These are phyloP conservation scores for Holothuria leucospilota DNA, from an alignment of 53 echinoderm and acorn worm genomes.

Conservation along the genomic window DNA sequence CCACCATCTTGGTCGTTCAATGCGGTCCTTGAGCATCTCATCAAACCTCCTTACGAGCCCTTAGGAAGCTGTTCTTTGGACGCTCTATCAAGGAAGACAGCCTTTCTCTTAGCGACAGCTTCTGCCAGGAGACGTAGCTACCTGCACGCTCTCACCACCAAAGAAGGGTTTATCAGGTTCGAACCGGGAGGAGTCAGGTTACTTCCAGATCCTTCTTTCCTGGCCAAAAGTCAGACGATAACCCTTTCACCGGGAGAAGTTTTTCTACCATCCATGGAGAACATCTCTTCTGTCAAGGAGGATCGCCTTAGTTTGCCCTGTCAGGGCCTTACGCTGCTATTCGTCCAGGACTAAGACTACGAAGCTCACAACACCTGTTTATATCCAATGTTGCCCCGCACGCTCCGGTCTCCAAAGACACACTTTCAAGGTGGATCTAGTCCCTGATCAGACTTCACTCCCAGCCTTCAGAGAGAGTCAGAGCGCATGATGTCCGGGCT, in stretches of 20 bases:
- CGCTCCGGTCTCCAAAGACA: not conserved
- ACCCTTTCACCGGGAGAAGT: not conserved
- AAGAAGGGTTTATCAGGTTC: not conserved
- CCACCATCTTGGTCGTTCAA: not conserved
- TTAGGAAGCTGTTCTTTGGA: not conserved
- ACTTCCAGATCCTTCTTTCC: not conserved
- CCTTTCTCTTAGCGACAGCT: not conserved
- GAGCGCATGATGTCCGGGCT: constrained; percentile 3
- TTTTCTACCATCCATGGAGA: not conserved
- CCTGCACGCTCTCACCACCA: not conserved
- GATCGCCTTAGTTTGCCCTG: constrained; percentile 9
- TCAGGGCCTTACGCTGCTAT: not conserved
- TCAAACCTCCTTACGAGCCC: not conserved
- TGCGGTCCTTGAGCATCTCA: not conserved
- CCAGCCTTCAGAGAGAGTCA: not conserved
- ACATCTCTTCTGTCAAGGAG: not conserved
- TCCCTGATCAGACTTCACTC: not conserved
- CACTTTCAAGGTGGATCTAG: not conserved
- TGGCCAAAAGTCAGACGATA: constrained; percentile 10
- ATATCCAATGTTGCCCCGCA: not conserved
- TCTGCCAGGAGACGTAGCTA: not conserved
- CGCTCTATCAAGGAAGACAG: not conserved
- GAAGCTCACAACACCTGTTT: not conserved
- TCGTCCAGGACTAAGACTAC: not conserved
- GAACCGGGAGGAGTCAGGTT: not conserved